Evolutionary conservation across 1,140 invertebrate species (phyloP), one percentile per base, ranked within the genome.

Genomic region (Pomacea maculata): DNA sequence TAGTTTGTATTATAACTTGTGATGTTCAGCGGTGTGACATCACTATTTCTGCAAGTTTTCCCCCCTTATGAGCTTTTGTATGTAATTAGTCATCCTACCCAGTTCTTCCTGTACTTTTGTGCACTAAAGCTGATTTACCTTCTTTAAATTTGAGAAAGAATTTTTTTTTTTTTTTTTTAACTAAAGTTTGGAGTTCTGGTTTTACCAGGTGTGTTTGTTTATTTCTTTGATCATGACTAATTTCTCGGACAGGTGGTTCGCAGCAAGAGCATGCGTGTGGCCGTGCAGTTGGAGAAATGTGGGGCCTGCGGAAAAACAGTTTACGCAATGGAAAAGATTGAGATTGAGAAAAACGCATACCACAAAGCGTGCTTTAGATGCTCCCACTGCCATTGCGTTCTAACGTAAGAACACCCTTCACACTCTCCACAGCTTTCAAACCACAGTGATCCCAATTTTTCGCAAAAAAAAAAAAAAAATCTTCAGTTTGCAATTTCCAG

Each of bases 351-450:
- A 83, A 94, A 94, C 87, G 92, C 94, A 73, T 95, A 95, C 89
- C 95, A 96, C 90, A 95, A 95, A 89, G 93, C 93, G 83, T 96
- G 95, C 91, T 96, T 96, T 91, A 94, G 94, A 84, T 96, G 95
- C 91, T 94, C 94, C 78, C 95, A 95, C 85, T 96, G 95, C 91
- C 94, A 94, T 86, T 94, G 94, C 85, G 92, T 95, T 80, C 90
- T 96, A 81, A 95, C 95, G 95, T 96, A 94, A 88, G 88, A 25
- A 77, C 21, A 75, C 74, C 45, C 70, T 10, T 67, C 11, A 11
- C 57, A 17, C 57, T 61, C 57, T 17, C 15, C 57, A 61, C 57
- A 61, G 15, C 67, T 68, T n/a, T 61, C 55, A 72, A 81, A 29
- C n/a, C 45, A 72, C 34, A n/a, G 17, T 34, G 52, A 21, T 25